A percentile compares a stretch with the other conserved stretches of the same genome.
phyloP scores from a whole-genome alignment of 1,140 invertebrate species.

The Sminthurinus signatus region DNA sequence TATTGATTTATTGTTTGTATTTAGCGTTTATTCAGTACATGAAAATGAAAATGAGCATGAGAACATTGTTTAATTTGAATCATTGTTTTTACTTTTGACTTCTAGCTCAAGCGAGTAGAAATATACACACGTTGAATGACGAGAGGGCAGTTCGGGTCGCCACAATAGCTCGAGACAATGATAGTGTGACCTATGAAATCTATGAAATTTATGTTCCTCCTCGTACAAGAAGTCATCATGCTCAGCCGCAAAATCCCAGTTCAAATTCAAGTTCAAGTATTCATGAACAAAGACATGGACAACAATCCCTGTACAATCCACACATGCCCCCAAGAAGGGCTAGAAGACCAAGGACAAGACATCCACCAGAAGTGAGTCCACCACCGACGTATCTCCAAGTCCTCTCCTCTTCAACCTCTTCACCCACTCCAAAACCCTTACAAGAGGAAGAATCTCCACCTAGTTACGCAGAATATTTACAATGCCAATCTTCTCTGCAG shows the following conservation, averaged over 20 bases:
- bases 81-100: neutral
- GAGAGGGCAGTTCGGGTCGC: constrained; percentile 21
- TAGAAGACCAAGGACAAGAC: too few relatives aligned
- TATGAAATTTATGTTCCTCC: constrained; percentile 29
- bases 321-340: too few relatives aligned
- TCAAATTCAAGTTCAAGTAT: too few relatives aligned
- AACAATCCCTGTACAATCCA: too few relatives aligned
- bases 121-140: constrained; percentile 19
- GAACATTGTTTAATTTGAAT: neutral
- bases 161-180: constrained; percentile 23
- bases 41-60: too few relatives aligned
- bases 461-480: constrained; percentile 18
- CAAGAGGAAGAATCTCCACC: constrained; percentile 19
- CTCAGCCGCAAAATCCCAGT: neutral
- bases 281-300: too few relatives aligned
- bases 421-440: constrained; percentile 1
- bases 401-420: constrained; percentile 12
- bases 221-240: constrained; percentile 1
- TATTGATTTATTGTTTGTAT: too few relatives aligned
- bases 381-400: neutral
- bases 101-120: constrained; percentile 26
- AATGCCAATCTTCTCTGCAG: too few relatives aligned
- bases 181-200: constrained; percentile 14
- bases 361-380: too few relatives aligned
- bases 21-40: too few relatives aligned